Conservation (phyloP, 1,140 invertebrate genomes). For the Manduca sexta region DNA sequence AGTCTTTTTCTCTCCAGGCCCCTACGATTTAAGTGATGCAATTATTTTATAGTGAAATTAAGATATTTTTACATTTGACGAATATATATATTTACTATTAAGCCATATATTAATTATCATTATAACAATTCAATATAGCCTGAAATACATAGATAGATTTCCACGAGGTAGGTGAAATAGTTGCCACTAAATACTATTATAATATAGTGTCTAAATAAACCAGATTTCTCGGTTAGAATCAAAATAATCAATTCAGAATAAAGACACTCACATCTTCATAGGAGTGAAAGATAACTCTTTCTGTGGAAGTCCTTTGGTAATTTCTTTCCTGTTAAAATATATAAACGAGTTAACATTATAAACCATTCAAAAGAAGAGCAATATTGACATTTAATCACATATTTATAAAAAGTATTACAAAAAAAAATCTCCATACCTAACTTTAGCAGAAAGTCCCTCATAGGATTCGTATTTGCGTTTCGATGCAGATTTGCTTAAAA, state of each 20-base stretch:
- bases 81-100: too few species aligned
- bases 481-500: slow-evolving; percentile 60
- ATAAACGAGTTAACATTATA: background rate
- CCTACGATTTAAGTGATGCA: slow-evolving; percentile 43
- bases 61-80: too few species aligned
- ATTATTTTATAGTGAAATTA: too few species aligned
- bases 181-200: too few species aligned
- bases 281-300: slow-evolving; percentile 62
- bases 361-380: too few species aligned
- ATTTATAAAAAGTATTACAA: background rate
- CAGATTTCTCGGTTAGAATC: too few species aligned
- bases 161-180: too few species aligned
- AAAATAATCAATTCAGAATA: background rate
- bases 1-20: slow-evolving; percentile 61
- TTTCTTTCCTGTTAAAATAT: slow-evolving; percentile 64
- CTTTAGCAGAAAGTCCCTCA: slow-evolving; percentile 76
- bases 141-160: too few species aligned
- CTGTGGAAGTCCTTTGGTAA: slow-evolving; percentile 59
- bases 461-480: slow-evolving; percentile 63
- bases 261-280: slow-evolving; percentile 58
- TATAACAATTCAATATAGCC: too few species aligned
- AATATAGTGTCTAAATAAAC: too few species aligned
- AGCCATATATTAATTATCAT: too few species aligned
- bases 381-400: background rate
- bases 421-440: slow-evolving; percentile 69